phyloP scores from a whole-genome alignment of 1,140 invertebrate genomes.

The Apis laboriosa region DNA sequence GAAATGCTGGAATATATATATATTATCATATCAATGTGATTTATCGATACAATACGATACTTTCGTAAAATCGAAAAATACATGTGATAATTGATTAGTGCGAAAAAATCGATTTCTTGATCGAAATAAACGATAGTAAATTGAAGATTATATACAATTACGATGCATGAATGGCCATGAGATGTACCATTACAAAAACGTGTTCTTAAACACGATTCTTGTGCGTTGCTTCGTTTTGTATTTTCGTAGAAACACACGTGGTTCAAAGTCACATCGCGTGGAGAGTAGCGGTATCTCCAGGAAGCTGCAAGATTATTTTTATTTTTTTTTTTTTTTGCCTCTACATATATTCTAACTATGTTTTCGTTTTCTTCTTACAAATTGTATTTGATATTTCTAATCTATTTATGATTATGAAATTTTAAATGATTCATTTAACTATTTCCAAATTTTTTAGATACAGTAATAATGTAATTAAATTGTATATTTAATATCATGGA shows the following conservation, averaged over 20 bases:
- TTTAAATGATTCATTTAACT: background rate
- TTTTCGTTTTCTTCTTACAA: background rate
- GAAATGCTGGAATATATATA: background rate
- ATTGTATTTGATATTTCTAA: background rate
- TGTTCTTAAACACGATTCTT: constrained; percentile 5
- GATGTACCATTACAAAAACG: background rate
- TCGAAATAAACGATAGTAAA: background rate
- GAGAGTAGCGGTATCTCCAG: constrained; percentile 38
- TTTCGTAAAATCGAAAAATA: background rate
- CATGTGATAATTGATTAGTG: background rate
- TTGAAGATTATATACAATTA: background rate
- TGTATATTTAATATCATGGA: background rate
- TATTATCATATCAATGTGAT: background rate
- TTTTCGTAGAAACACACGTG: constrained; percentile 33
- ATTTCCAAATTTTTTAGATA: background rate
- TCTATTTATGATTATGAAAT: background rate
- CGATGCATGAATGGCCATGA: constrained; percentile 28
- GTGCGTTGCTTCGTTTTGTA: constrained; percentile 16
- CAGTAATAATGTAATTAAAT: background rate
- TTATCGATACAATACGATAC: background rate
- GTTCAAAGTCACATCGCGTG: constrained; percentile 9
- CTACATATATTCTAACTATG: constrained; percentile 8
- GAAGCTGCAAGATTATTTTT: constrained; percentile 8
- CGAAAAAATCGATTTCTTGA: background rate
- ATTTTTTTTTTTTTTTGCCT: constrained; percentile 1